phyloP scores from a whole-genome alignment of 92 coral and sea anemone species.

The Epizoanthus stellaris region DNA sequence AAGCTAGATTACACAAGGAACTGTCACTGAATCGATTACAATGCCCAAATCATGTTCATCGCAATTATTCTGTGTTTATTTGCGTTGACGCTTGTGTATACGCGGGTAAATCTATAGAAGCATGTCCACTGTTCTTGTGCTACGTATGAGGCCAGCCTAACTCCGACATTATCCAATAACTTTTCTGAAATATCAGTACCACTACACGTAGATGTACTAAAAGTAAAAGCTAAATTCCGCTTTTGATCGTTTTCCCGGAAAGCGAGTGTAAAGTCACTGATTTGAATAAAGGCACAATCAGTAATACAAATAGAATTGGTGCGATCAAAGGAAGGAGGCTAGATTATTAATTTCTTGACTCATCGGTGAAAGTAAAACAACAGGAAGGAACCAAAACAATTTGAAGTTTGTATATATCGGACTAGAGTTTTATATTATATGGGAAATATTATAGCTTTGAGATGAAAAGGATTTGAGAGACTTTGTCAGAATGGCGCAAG shows the following conservation, averaged over 20 bases:
- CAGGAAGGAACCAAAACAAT: not conserved
- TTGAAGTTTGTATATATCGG: conserved; percentile 14
- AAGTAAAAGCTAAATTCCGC: not conserved
- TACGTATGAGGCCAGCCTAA: not conserved
- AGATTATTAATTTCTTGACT: not conserved
- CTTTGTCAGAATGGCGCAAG: conserved; percentile 21
- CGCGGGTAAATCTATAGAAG: not conserved
- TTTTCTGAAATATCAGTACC: conserved; percentile 12
- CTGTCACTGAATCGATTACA: conserved; percentile 28
- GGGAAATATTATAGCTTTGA: conserved; percentile 21
- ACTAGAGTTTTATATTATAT: conserved; percentile 9
- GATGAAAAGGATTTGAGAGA: not conserved
- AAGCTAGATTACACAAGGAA: conserved; percentile 30
- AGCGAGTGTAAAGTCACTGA: not conserved
- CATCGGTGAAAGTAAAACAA: not conserved
- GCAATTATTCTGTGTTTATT: conserved; percentile 25
- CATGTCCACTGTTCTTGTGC: not conserved
- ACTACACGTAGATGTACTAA: not conserved
- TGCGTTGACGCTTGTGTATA: not conserved
- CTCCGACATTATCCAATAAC: not conserved
- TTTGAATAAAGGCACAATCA: not conserved
- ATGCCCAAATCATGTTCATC: conserved; percentile 22
- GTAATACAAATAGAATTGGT: not conserved
- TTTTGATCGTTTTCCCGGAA: not conserved
- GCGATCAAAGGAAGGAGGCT: not conserved